Conservation (phyloP, 2,113 vertebrate genomes). For the Misgurnus mizolepis region DNA sequence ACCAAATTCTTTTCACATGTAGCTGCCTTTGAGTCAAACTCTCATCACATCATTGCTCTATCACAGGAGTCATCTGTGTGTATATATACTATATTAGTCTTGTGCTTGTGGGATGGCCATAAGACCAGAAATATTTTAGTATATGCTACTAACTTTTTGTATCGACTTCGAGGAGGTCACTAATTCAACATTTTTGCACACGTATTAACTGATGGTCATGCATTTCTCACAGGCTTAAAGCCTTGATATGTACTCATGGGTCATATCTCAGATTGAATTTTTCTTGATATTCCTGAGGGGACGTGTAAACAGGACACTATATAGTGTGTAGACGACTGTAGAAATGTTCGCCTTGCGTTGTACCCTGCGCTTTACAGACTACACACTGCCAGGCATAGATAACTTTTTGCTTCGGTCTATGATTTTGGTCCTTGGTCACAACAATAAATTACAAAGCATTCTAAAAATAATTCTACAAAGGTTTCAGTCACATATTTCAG, state of each 20-base stretch:
- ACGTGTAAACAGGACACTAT: conserved; percentile 76
- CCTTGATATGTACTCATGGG: conserved; percentile 26
- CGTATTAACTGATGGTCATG: conserved; percentile 67
- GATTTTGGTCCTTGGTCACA: conserved; percentile 80
- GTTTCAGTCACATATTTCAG: conserved; percentile 72
- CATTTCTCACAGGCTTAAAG: conserved; percentile 70
- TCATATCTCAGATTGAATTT: background rate
- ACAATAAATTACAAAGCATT: conserved; percentile 79
- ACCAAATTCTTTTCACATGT: conserved; percentile 71
- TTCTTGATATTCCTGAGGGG: conserved; percentile 74
- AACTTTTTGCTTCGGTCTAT: conserved; percentile 76
- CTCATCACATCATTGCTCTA: conserved; percentile 70
- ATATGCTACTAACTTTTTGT: conserved; percentile 16
- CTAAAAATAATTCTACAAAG: conserved; percentile 80
- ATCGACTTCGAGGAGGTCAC: conserved; percentile 67
- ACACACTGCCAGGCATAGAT: conserved; percentile 69
- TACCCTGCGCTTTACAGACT: conserved; percentile 76
- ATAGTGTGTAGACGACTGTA: conserved; percentile 63
- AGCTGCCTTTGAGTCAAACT: conserved; percentile 79
- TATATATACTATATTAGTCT: conserved; percentile 53
- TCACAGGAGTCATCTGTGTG: conserved; percentile 69
- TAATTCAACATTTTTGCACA: conserved; percentile 71
- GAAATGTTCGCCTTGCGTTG: conserved; percentile 69
- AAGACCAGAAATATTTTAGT: background rate
- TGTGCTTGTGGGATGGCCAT: conserved; percentile 65